Conservation (phyloP, 2,113 vertebrate species). For the Erythrocercus mccallii region DNA sequence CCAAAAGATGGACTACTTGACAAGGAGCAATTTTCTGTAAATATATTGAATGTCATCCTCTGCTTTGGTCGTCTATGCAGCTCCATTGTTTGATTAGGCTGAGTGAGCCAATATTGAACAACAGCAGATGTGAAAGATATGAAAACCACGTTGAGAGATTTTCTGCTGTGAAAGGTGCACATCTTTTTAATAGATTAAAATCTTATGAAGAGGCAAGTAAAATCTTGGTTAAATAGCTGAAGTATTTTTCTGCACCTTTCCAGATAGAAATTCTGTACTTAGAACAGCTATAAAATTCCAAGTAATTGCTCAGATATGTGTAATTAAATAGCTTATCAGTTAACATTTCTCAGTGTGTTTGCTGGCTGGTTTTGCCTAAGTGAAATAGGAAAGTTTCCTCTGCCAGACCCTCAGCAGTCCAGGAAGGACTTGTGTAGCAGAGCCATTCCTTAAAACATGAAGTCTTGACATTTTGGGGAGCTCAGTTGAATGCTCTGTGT, state of each 20-base stretch:
- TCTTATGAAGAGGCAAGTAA: not conserved
- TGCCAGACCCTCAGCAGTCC: not conserved
- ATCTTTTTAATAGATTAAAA: not conserved
- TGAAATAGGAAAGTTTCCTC: not conserved
- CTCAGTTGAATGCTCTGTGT: not conserved
- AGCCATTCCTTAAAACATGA: not conserved
- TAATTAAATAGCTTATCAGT: not conserved
- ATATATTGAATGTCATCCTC: constrained; percentile 44
- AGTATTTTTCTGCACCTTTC: not conserved
- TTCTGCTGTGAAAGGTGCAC: not conserved
- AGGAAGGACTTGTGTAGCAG: not conserved
- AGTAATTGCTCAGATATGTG: not conserved
- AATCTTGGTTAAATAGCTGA: not conserved
- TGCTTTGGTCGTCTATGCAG: constrained; percentile 35
- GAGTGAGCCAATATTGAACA: constrained; percentile 33
- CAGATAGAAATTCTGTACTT: not conserved
- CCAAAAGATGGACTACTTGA: constrained; percentile 51
- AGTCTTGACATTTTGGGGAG: accelerated
- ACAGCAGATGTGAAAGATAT: constrained; percentile 29
- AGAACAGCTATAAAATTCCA: not conserved
- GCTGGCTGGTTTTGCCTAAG: not conserved
- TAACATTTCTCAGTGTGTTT: not conserved
- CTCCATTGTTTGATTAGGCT: constrained; percentile 50
- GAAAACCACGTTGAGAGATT: not conserved
- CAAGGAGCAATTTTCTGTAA: constrained; percentile 65